Percentiles rank a stretch among this genome's conserved stretches.
Evolutionary conservation across 2,113 vertebrate species (phyloP).

Genomic region (Pteropus alecto): DNA sequence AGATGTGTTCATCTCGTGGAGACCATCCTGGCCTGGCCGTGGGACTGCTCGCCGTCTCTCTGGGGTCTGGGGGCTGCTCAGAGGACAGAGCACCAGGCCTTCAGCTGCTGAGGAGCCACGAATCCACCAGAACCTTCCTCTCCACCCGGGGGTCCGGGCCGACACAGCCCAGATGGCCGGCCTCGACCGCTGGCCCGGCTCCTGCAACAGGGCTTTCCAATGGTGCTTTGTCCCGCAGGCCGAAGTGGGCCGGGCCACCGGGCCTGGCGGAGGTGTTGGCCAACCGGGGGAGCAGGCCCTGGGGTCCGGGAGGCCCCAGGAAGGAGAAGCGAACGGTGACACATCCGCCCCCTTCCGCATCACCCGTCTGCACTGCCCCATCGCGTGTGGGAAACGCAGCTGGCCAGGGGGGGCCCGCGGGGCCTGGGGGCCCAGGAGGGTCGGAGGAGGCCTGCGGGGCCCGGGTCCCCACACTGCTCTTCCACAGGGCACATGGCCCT

Average conservation of each 20-base stretch:
- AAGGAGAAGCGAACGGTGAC: background rate
- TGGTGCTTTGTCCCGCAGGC: background rate
- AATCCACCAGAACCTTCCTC: background rate
- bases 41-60: background rate
- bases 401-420: too few species aligned
- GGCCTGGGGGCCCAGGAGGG: too few species aligned
- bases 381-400: too few species aligned
- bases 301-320: background rate
- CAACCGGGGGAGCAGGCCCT: background rate
- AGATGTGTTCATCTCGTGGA: background rate
- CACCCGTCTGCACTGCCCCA: too few species aligned
- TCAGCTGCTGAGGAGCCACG: background rate
- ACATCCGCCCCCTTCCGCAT: too few species aligned
- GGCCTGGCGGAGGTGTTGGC: background rate
- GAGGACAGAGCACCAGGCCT: background rate
- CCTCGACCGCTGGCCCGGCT: background rate
- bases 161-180: background rate
- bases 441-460: too few species aligned
- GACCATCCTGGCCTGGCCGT: background rate
- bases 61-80: background rate
- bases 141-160: background rate
- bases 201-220: background rate
- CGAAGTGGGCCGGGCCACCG: background rate
- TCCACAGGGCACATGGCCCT: rapidly evolving
- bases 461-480: background rate